A percentile compares a stretch with the other conserved stretches of the same genome.
phyloP scores from a whole-genome alignment of 2,113 vertebrate genomes.

The Microcebus tavaratra region DNA sequence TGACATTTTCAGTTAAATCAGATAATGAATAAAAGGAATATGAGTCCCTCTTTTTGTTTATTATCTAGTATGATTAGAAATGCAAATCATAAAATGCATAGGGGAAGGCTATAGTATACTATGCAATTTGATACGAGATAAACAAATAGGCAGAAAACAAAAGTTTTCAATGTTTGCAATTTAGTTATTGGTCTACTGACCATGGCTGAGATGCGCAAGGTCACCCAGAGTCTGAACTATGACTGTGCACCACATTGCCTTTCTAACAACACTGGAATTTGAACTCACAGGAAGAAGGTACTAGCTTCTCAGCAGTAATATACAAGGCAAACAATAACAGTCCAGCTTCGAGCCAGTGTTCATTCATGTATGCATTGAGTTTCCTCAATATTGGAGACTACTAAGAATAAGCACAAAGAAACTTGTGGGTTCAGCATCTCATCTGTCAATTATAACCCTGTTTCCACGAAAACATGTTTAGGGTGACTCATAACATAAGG shows the following conservation, averaged over 20 bases:
- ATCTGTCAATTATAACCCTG: neutral
- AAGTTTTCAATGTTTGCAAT: neutral
- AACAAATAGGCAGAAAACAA: neutral
- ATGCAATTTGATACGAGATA: neutral
- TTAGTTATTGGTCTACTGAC: neutral
- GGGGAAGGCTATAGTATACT: fast-evolving
- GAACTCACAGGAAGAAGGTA: neutral
- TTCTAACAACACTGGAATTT: neutral
- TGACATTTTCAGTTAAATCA: neutral
- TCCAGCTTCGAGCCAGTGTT: too few species aligned
- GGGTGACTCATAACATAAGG: neutral
- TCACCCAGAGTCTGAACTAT: neutral
- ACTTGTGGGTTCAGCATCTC: neutral
- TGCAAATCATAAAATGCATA: neutral
- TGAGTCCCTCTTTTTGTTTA: neutral
- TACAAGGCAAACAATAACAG: neutral
- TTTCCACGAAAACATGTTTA: neutral
- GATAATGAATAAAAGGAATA: neutral
- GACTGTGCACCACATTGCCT: neutral
- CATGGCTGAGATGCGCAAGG: neutral
- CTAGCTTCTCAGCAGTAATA: neutral
- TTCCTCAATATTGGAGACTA: neutral
- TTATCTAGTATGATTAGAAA: neutral
- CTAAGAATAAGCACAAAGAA: neutral
- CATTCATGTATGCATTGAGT: neutral